Base-by-base conservation (phyloP, 2,888 invertebrate species). In the Anthophora plumipes region DNA sequence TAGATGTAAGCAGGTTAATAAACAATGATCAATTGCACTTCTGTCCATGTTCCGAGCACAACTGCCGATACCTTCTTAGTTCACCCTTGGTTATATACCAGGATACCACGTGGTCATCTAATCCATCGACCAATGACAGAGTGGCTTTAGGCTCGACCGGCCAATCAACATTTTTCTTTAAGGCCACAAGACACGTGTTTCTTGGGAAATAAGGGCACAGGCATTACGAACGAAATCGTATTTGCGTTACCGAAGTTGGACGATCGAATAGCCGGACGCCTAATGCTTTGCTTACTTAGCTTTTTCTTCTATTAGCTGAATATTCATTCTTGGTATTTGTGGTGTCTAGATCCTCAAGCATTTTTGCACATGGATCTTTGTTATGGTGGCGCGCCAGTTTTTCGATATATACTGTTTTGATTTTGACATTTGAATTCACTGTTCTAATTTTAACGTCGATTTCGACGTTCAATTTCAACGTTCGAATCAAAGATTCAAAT, bases 31-130 rank as follows among this genome's bases (percentile, higher is more conserved):
- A n/a, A 57, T 69, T 69, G 83, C 89, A 88, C 87, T 90, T 84
- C 79, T 82, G 75, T 87, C 84, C 86, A 86, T 89, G 87, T 88
- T 87, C 80, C 86, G 85, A 85, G 88, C 85, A 92, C 90, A 89
- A 93, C 92, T 93, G 92, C 90, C 89, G 91, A 89, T 91, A 89
- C 86, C 89, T 89, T 89, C 86, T 88, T 90, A 89, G 88, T 89
- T 89, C 90, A 91, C 90, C 91, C 91, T 89, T 88, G 82, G 89
- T 93, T 93, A 92, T 93, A 93, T 93, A 93, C 92, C 89, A 83
- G 89, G 88, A 88, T 86, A 91, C 92, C 93, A 93, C 93, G 92
- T 93, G 93, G 93, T 92, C 90, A 90, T 88, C 85, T 92, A 91
- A 92, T 92, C 91, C 91, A 90, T 78, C 84, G 88, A 84, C 93